Conservation (phyloP, 1,140 invertebrate species). For the Melipona quadrifasciata region DNA sequence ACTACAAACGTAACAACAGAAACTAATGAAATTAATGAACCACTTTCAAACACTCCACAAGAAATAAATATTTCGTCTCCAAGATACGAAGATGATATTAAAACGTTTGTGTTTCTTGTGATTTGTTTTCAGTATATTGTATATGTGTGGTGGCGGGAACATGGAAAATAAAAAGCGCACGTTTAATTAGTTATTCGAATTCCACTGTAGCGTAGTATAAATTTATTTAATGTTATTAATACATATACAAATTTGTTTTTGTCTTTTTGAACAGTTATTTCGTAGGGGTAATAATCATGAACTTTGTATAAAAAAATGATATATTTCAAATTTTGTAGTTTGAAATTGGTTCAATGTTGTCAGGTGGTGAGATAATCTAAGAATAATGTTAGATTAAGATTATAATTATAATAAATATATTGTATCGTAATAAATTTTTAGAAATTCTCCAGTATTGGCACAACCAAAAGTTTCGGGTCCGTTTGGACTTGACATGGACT, state of each 20-base stretch:
- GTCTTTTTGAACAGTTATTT: background rate
- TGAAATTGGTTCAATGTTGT: background rate
- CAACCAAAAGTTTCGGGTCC: slow-evolving; percentile 83
- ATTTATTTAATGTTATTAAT: background rate
- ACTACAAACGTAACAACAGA: slow-evolving; percentile 12
- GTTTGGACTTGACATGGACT: slow-evolving; percentile 87
- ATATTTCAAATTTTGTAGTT: background rate
- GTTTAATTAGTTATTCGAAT: background rate
- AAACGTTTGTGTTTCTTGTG: slow-evolving; percentile 53
- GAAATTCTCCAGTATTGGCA: slow-evolving; percentile 70
- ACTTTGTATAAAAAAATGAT: background rate
- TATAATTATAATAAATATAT: background rate
- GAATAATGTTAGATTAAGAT: slow-evolving; percentile 4
- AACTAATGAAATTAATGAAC: slow-evolving; percentile 16
- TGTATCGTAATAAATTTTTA: slow-evolving; percentile 56
- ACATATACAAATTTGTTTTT: background rate
- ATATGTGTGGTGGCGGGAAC: slow-evolving; percentile 27
- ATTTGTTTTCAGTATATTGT: slow-evolving; percentile 35
- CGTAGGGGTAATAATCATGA: background rate
- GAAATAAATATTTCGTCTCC: slow-evolving; percentile 1
- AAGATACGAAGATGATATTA: slow-evolving; percentile 34
- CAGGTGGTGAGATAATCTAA: background rate
- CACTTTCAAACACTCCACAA: slow-evolving; percentile 7
- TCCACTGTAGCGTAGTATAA: background rate
- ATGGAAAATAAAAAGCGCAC: background rate